Conservation (phyloP, 2,113 vertebrate genomes). For the Conger conger region DNA sequence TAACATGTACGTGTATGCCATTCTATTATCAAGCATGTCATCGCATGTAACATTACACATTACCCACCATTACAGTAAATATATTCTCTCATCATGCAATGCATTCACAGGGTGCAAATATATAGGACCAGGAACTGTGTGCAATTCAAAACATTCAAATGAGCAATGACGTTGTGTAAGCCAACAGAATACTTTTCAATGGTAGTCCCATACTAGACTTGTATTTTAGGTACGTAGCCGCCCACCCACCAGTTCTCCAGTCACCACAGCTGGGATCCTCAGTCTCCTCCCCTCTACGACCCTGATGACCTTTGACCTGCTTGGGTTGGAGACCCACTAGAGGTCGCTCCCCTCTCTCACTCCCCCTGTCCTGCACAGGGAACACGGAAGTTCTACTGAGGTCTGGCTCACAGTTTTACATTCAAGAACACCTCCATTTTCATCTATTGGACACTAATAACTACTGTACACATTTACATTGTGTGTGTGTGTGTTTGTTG, state of each 20-base stretch:
- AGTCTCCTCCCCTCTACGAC: slow-evolving; percentile 63
- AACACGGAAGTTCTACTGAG: background rate
- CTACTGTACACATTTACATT: no score
- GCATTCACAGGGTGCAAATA: background rate
- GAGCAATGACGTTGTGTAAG: no score
- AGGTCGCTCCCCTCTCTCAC: slow-evolving; percentile 23
- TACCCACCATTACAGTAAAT: background rate
- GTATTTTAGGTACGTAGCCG: background rate
- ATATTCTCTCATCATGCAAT: background rate
- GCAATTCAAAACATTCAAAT: no score
- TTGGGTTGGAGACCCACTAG: slow-evolving; percentile 62
- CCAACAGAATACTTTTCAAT: no score
- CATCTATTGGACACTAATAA: no score
- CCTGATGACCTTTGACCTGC: slow-evolving; percentile 66
- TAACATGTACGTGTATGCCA: background rate
- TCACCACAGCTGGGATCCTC: slow-evolving; percentile 50
- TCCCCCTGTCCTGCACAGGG: slow-evolving; percentile 51
- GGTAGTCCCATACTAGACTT: no score
- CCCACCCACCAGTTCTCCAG: background rate
- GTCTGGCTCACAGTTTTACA: background rate
- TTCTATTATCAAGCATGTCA: background rate
- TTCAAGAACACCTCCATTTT: background rate
- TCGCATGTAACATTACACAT: no score
- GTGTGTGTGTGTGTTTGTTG: no score
- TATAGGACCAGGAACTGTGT: no score